Conservation (phyloP, 2,113 vertebrate species). For the Myrmophylax atrothorax region DNA sequence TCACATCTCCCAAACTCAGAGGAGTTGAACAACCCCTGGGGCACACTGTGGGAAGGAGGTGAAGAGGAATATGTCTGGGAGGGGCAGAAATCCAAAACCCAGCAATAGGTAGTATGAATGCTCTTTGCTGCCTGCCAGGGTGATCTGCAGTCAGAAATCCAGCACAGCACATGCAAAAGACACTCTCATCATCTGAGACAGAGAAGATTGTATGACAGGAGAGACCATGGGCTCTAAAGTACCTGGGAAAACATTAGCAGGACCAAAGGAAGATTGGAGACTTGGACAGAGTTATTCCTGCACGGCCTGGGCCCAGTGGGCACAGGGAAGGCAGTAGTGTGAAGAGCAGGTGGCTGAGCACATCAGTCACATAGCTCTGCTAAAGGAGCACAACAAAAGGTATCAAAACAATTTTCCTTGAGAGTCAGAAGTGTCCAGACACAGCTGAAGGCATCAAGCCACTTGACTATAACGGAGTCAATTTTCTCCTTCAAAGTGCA, state of each 20-base stretch:
- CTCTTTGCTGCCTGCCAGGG: not conserved
- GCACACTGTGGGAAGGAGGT: not conserved
- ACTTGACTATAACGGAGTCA: slow-evolving; percentile 13
- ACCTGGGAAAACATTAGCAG: not conserved
- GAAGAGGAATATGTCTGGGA: not conserved
- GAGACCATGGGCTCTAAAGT: not conserved
- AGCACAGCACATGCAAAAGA: not conserved
- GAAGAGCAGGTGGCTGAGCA: not conserved
- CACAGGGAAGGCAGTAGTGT: not conserved
- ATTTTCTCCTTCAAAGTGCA: slow-evolving; percentile 30
- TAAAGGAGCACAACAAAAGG: not conserved
- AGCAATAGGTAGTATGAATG: not conserved
- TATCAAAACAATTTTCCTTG: not conserved
- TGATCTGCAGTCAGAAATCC: not conserved
- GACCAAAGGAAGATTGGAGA: not conserved
- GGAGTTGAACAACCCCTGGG: not conserved
- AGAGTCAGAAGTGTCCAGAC: not conserved
- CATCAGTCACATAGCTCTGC: not conserved
- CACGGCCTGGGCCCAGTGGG: rapidly evolving
- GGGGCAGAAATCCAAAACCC: not conserved
- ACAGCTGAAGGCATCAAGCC: not conserved
- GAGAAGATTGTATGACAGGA: not conserved
- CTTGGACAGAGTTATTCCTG: not conserved
- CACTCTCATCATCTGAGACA: rapidly evolving
- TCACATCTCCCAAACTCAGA: rapidly evolving